Conservation (phyloP, 1,140 invertebrate genomes). For the Halotydeus destructor region DNA sequence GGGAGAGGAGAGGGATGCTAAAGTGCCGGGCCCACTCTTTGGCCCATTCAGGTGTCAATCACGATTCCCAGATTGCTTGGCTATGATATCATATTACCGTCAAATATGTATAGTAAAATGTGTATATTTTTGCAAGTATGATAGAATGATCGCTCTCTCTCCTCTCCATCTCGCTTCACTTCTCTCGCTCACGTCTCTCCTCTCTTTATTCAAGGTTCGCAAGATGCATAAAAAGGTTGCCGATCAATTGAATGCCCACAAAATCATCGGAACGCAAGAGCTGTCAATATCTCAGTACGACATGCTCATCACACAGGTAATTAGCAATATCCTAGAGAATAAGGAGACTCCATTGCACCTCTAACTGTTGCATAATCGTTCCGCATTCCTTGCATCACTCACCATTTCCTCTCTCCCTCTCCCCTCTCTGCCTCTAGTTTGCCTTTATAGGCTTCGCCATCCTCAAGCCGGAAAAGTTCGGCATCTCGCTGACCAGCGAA, state of each 20-base stretch:
- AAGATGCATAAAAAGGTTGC: slow-evolving; percentile 26
- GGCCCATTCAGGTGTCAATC: not conserved
- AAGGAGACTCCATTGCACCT: too few relatives aligned
- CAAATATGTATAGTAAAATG: not conserved
- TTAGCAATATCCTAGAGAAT: not conserved
- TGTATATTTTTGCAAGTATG: not conserved
- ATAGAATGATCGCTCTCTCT: too few relatives aligned
- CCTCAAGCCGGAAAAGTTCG: slow-evolving; percentile 19
- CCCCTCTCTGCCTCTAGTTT: slow-evolving; percentile 10
- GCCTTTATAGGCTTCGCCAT: slow-evolving; percentile 22
- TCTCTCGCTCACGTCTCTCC: not conserved
- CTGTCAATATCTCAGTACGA: slow-evolving; percentile 21
- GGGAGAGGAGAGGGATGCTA: too few relatives aligned
- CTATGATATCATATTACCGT: not conserved
- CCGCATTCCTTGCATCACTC: not conserved
- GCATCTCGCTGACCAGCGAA: slow-evolving; percentile 20
- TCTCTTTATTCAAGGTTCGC: slow-evolving; percentile 21
- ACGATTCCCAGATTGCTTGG: not conserved
- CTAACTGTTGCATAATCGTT: not conserved
- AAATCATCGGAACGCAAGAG: slow-evolving; percentile 13
- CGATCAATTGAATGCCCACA: slow-evolving; percentile 28
- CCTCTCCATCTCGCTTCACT: not conserved
- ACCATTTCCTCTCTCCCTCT: not conserved
- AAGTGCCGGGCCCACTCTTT: too few relatives aligned
- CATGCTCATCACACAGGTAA: slow-evolving; percentile 21